Base-by-base conservation (phyloP, 2,797 vertebrate species). In the Neomorphus geoffroyi region DNA sequence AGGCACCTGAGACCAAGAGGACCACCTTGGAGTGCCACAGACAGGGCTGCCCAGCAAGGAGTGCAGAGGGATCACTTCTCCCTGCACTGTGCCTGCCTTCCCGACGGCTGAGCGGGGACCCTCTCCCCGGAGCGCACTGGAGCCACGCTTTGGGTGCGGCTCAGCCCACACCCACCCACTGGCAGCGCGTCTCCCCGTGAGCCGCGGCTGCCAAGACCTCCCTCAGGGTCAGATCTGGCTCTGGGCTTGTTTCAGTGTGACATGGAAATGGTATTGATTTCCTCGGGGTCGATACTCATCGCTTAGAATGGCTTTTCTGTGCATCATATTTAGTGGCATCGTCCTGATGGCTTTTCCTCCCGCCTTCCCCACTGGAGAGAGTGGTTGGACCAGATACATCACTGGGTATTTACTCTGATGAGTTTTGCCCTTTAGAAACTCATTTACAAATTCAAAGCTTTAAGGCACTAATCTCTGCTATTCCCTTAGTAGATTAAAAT, bases 391-490 rank as follows among this genome's bases (percentile, higher is more conserved):
- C 86, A 80, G 72, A 72, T 75, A 67, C 46, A 58, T 85, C 94
- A 30, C 24, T 80, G 81, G 27, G 30, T 90, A 71, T 89, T 96
- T 91, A 93, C 61, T 88, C 71, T 50, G 67, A 65, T 74, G 64
- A 86, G 58, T 71, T 94, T 62, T 92, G 81, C 80, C 65, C 79
- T 95, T 90, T 61, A 54, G 87, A 93, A 94, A 96, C 85, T 92
- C 67, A 90, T 93, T 91, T 93, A 90, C 90, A 92, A 87, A 94
- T 90, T 69, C 51, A 65, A 53, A 93, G 91, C 73, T 91, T 62
- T 80, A 58, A 86, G 81, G 79, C 86, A 75, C 72, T 95, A 67
- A 94, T 86, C 86, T 90, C 67, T 72, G 75, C 26, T 81, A 7
- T 67, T 89, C 51, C 60, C 50, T 54, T 37, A 80, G 80, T 10